Percentiles rank a stretch among this genome's conserved stretches.
Evolutionary conservation across 2,888 invertebrate genomes (phyloP).

Genomic region (Drosophila mulleri): DNA sequence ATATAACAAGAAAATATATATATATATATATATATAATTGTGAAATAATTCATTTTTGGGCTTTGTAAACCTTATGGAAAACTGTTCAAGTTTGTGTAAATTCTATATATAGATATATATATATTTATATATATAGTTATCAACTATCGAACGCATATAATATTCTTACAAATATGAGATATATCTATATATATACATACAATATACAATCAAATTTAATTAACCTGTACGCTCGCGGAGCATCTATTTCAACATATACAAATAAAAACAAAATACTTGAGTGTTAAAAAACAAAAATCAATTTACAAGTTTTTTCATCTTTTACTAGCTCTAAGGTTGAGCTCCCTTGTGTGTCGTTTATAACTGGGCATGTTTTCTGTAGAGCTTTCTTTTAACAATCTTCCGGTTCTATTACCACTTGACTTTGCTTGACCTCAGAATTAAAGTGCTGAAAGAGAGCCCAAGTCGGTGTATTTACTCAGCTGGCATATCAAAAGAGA

Average conservation of each 20-base stretch:
- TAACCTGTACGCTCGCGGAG: slow-evolving; percentile 31
- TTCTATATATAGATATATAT: slow-evolving; percentile 25
- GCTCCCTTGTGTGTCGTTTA: too few species aligned
- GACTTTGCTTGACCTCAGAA: too few species aligned
- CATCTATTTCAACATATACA: slow-evolving; percentile 48
- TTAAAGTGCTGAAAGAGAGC: too few species aligned
- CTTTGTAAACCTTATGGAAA: slow-evolving; percentile 17
- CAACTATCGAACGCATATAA: slow-evolving; percentile 32
- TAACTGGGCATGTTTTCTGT: too few species aligned
- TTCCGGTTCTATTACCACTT: too few species aligned
- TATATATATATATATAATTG: slow-evolving; percentile 4
- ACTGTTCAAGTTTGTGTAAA: slow-evolving; percentile 54
- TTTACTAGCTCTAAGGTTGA: too few species aligned
- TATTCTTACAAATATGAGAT: slow-evolving; percentile 17
- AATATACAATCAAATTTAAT: slow-evolving; percentile 23
- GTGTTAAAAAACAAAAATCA: slow-evolving; percentile 7
- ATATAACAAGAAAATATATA: slow-evolving; percentile 1
- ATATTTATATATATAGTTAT: slow-evolving; percentile 21
- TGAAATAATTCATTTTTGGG: slow-evolving; percentile 28
- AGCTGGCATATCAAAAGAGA: too few species aligned
- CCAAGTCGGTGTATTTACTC: too few species aligned
- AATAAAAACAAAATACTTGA: slow-evolving; percentile 36
- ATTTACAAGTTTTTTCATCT: background rate
- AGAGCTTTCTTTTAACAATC: too few species aligned
- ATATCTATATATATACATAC: slow-evolving; percentile 1